Evolutionary conservation across 2,113 vertebrate species (phyloP).

Genomic region (Aleadryas rufinucha): DNA sequence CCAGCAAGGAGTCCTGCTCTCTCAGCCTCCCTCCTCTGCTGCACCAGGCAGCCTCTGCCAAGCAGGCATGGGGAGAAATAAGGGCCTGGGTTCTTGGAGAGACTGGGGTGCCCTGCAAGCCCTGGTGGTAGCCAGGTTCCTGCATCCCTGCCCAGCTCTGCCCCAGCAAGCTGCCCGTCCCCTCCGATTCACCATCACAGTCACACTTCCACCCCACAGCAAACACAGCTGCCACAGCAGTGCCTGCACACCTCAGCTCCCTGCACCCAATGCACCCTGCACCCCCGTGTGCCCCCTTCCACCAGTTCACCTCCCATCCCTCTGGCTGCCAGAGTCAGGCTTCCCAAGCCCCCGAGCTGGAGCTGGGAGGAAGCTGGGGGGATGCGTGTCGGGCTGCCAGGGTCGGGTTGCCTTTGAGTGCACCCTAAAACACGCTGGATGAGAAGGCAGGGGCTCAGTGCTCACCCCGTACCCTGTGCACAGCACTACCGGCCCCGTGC

Average conservation of each 20-base stretch:
- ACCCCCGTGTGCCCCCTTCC: neutral
- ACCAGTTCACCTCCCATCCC: neutral
- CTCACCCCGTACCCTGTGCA: accelerated
- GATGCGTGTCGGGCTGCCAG: neutral
- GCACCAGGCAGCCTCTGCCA: neutral
- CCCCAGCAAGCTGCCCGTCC: neutral
- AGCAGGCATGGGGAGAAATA: neutral
- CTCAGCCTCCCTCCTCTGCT: neutral
- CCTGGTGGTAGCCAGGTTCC: neutral
- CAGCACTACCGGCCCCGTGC: neutral
- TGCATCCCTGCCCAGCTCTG: neutral
- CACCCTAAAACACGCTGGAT: accelerated
- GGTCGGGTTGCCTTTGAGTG: neutral
- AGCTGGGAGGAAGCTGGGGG: neutral
- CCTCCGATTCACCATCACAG: neutral
- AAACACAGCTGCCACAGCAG: neutral
- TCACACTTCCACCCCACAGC: neutral
- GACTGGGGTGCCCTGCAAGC: neutral
- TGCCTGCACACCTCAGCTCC: neutral
- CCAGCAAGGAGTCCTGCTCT: neutral
- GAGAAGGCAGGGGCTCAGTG: neutral
- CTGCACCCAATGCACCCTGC: neutral
- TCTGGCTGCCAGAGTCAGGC: neutral
- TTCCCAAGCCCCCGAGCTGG: neutral
- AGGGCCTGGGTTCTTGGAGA: neutral